Base-by-base conservation (phyloP, 2,888 invertebrate species). In the Caenorhabditis auriculariae region DNA sequence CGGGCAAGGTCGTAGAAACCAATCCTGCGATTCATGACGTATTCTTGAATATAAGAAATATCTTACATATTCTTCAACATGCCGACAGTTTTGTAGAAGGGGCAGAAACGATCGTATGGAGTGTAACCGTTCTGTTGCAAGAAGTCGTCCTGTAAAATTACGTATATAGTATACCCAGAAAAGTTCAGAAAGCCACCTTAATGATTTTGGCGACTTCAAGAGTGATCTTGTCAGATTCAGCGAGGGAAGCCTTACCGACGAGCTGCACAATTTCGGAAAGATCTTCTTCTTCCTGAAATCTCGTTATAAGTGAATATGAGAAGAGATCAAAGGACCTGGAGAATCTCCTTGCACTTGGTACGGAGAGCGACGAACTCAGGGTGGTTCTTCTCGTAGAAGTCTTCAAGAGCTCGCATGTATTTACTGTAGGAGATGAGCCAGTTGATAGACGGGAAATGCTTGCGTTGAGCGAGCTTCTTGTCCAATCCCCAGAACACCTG, bases 391-490 rank as follows among this genome's bases (percentile, higher is more conserved):
- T 99, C 98, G 82, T 99, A 99, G 87, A 93, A 98, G 83, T 99
- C 98, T 81, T 99, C 98, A 79, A 99, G 87, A 50, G 96, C 93
- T 66, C 95, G 89, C 87, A 91, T 91, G 86, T 99, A 99, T 87
- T 99, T 99, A 84, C 93, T 75, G 88, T 92, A 92, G 2, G 94
- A 95, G 85, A 96, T 96, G 78, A 98, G 89, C 98, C 98, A 99
- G 86, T 98, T 99, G 86, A 98, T 93, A 74, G 95, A 94, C 60
- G 98, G 98, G 88, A 98, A 98, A 86, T 98, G 98, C 84, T 98
- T 98, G 75, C 98, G 88, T 86, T 99, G 98, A 0, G 79, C 79
- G 41, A 78, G 65, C 55, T 78, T 80, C 70, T 78, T 80, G 64
- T 78, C 78, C 53, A 78, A 66, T 54, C 78, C 79, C 79, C 78